phyloP scores from a whole-genome alignment of 2,113 vertebrate genomes.

The Pagrus major region DNA sequence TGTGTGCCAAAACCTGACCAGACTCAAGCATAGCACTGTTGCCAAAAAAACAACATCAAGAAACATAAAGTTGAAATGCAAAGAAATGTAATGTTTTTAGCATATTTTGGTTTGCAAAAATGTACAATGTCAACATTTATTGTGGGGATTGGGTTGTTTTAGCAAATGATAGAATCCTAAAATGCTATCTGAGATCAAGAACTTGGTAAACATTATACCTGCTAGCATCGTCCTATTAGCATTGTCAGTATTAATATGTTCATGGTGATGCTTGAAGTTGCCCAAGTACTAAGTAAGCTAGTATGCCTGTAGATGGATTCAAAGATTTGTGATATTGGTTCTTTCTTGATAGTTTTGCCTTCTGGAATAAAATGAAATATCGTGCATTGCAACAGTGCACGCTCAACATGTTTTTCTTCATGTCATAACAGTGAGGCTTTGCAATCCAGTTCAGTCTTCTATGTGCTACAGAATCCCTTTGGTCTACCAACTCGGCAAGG shows the following conservation, averaged over 20 bases:
- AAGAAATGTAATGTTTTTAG: too few relatives aligned
- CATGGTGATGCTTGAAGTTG: not conserved
- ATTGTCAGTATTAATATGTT: not conserved
- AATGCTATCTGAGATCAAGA: not conserved
- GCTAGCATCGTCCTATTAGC: not conserved
- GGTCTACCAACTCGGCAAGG: not conserved
- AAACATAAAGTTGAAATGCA: too few relatives aligned
- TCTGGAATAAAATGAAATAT: not conserved
- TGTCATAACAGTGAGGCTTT: conserved; percentile 6
- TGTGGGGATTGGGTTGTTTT: not conserved
- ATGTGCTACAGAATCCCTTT: not conserved
- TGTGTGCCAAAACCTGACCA: too few relatives aligned
- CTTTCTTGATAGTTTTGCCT: not conserved
- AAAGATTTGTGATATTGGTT: not conserved
- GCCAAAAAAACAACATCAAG: too few relatives aligned
- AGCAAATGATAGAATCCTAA: not conserved
- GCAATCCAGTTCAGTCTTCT: not conserved
- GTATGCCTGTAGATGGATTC: too few relatives aligned
- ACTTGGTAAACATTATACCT: not conserved
- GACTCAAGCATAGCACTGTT: too few relatives aligned
- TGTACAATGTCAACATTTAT: too few relatives aligned
- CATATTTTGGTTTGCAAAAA: too few relatives aligned
- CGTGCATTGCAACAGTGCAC: not conserved
- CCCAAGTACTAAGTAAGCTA: too few relatives aligned
- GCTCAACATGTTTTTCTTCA: not conserved